Percentiles rank a stretch among this genome's conserved stretches.
Evolutionary conservation across 2,888 invertebrate genomes (phyloP).

Genomic region (Psylliodes chrysocephalus): DNA sequence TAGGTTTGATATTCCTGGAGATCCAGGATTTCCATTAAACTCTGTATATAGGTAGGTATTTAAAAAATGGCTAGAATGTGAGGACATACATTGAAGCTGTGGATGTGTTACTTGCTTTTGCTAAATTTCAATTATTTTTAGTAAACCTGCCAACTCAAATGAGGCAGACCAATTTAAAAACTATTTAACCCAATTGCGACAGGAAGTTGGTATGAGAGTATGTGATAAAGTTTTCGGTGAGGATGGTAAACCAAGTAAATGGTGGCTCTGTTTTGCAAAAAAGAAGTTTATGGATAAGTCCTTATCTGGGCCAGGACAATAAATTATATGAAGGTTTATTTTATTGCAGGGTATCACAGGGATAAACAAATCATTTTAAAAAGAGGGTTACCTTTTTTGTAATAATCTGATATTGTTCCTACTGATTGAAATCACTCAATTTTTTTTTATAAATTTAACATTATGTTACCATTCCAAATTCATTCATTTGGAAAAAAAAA

Average conservation of each 20-base stretch:
- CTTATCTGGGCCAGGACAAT: conserved; percentile 88
- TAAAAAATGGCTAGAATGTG: too few species aligned
- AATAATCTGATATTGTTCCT: too few species aligned
- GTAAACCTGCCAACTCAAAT: conserved; percentile 79
- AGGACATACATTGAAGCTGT: too few species aligned
- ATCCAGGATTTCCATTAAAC: conserved; percentile 82
- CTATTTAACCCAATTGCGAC: conserved; percentile 93
- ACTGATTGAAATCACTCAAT: too few species aligned
- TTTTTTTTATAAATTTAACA: too few species aligned
- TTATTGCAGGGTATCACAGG: too few species aligned
- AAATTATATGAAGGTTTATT: conserved; percentile 48
- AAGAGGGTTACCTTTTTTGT: too few species aligned
- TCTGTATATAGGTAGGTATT: conserved; percentile 50
- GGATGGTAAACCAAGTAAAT: conserved; percentile 96
- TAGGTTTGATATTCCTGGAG: conserved; percentile 96
- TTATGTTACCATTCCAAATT: too few species aligned
- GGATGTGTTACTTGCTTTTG: too few species aligned
- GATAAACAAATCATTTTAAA: too few species aligned
- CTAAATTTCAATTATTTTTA: conserved; percentile 87
- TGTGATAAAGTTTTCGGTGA: conserved; percentile 93
- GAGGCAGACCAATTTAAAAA: conserved; percentile 92
- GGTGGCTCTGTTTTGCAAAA: conserved; percentile 99
- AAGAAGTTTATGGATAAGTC: conserved; percentile 99
- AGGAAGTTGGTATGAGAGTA: conserved; percentile 92
- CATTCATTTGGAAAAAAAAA: too few species aligned